Evolutionary conservation across 35 echinoderm and acorn worm genomes (phyloP), one percentile per base, ranked within the genome.

Genomic region (Lytechinus pictus): DNA sequence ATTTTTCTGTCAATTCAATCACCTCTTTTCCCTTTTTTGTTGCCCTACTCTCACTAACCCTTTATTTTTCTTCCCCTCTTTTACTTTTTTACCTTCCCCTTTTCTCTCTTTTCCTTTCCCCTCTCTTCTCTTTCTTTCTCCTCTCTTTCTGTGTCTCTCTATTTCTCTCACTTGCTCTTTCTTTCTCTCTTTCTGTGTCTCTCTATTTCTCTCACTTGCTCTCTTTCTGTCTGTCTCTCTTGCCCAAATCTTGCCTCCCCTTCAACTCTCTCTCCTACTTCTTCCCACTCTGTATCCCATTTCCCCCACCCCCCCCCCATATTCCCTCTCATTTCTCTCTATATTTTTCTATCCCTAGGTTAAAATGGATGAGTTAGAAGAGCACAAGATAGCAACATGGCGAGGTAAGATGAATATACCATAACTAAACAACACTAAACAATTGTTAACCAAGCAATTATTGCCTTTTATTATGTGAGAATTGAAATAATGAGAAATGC

Each of bases 311-410:
- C 55, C 11, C 3, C 55, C 87, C 9, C 9, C 13, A 4, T 8
- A 10, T 29, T 52, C 28, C 10, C 27, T 89, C 87, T 89, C 51
- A 1, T 19, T 16, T 27, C 9, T 28, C 6, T 27, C 0, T 89
- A 29, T 10, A 9, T 29, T 7, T 8, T 29, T 1, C 52, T 29
- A 53, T 89, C 87, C 87, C 21, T 89, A 97, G 92, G 95, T 97
- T 29, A 99, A 97, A 86, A 99, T 99, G 95, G 98, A 99, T 86
- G 96, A 99, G 92, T 94, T 99, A 87, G 98, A 99, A 93, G 98
- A 99, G 89, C 98, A 99, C 87, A 97, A 97, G 87, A 99, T 99
- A 95, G 96, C 96, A 89, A 99, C 98, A 11, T 99, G 98, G 98
- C 96, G 98, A 97, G 98, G 98, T 99, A 54, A 95, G 92, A 19